These are phyloP conservation scores for Hirudo medicinalis DNA, from an alignment of 1,140 invertebrate genomes.

Conservation along the genomic window DNA sequence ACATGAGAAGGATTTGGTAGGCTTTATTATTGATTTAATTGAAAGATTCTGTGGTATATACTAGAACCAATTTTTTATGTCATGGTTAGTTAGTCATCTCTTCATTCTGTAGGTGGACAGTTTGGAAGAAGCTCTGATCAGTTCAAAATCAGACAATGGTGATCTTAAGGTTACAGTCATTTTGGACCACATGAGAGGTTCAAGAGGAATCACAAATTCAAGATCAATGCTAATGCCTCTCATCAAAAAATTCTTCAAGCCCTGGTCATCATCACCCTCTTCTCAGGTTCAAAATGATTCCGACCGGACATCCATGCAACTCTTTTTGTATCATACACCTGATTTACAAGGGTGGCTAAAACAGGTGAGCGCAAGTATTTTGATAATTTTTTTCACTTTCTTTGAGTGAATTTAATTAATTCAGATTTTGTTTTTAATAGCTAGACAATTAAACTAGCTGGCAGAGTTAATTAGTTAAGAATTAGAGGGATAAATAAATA, in stretches of 20 bases:
- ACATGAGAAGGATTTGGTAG: constrained; percentile 65
- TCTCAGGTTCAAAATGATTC: constrained; percentile 26
- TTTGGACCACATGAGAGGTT: constrained; percentile 78
- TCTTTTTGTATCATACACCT: constrained; percentile 80
- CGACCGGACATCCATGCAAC: constrained; percentile 10
- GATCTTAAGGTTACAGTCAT: constrained; percentile 66
- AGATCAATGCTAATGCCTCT: constrained; percentile 62
- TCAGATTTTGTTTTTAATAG: no score
- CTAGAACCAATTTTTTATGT: no score
- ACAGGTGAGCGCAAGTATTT: constrained; percentile 27
- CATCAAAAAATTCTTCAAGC: constrained; percentile 34
- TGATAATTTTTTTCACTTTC: no score
- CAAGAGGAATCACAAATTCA: constrained; percentile 63
- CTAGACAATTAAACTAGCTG: no score
- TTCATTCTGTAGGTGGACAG: constrained; percentile 30
- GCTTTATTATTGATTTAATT: constrained; percentile 29
- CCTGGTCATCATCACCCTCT: background rate
- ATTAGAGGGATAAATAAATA: no score
- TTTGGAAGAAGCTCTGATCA: constrained; percentile 31
- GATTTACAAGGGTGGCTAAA: constrained; percentile 68
- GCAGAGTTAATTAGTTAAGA: no score
- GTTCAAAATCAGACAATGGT: constrained; percentile 26
- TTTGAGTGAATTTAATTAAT: no score
- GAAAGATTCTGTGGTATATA: constrained; percentile 40
- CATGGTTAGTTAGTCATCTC: no score